Evolutionary conservation across 2,888 invertebrate species (phyloP), one percentile per base, ranked within the genome.

Genomic region (Aspidiotus rigidus): DNA sequence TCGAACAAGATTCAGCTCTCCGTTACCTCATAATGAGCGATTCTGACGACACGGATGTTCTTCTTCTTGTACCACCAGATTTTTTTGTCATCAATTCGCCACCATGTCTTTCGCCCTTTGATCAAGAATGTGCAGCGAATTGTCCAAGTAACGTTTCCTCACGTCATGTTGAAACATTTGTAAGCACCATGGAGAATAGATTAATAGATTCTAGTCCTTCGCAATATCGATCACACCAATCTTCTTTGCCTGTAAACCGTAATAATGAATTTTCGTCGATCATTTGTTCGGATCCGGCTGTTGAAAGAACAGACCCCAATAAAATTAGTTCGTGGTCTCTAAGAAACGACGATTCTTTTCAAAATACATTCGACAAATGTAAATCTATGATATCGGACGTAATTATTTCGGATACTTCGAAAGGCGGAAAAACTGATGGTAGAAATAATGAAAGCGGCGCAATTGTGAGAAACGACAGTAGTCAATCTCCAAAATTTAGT

Each of bases 41-140:
- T 76, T 83, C 86, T 72, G 90, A 90, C 82, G 90, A 90, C 79
- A 91, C 90, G 7, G 90, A 91, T 79, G 85, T 89, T 75, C 81
- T 91, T 73, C 79, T 91, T 74, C 78, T 88, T 74, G 88, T 90
- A 77, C 89, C 90, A 72, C 90, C 90, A 13, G 85, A 89, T 73
- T 75, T 59, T 71, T 77, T 77, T 59, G 28, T 59, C 15, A 49
- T 67, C 7, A 49, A 44, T 60, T 60, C 59, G 53, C 49, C 67
- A 53, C 56, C 56, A 59, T 59, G 67, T 60, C 42, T 28, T 13
- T 67, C 67, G 39, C 60, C 67, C 10, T 9, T 59, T 2, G 13
- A 59, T 59, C 39, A 28, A 13, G 10, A 13, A 11, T 13, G n/a
- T n/a, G 1, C 11, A 13, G 49, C 49, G 6, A 49, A 49, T n/a